These are phyloP conservation scores for Tympanuchus pallidicinctus DNA, from an alignment of 2,113 vertebrate genomes.

Conservation along the genomic window DNA sequence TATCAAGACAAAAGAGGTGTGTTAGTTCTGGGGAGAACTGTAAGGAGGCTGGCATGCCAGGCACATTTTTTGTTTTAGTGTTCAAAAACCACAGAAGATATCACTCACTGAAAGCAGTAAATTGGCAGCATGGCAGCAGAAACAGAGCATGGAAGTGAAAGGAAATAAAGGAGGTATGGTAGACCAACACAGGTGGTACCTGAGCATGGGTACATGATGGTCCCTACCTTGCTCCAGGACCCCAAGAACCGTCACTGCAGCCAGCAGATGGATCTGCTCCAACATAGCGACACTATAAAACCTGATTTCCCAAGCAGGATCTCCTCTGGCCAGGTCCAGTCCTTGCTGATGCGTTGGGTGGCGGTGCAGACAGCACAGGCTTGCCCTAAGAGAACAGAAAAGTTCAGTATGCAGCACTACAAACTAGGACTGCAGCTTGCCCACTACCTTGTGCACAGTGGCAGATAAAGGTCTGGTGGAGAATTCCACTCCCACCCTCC, in stretches of 20 bases:
- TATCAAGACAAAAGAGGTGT: neutral
- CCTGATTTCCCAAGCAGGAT: neutral
- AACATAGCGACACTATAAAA: conserved; percentile 62
- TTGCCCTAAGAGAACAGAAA: neutral
- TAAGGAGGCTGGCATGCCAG: neutral
- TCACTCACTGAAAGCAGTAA: neutral
- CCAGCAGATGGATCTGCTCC: conserved; percentile 76
- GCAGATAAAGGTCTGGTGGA: neutral
- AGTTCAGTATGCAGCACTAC: neutral
- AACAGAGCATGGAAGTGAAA: neutral
- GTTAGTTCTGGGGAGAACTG: neutral
- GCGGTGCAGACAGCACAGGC: neutral
- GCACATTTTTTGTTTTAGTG: neutral
- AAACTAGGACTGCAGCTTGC: neutral
- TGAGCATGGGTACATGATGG: accelerated
- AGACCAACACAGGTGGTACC: neutral
- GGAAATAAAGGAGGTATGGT: neutral
- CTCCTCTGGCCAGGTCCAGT: neutral
- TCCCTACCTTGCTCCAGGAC: conserved; percentile 86
- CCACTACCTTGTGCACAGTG: accelerated
- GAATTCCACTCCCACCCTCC: neutral
- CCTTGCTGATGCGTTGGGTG: neutral
- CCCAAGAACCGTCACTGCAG: conserved; percentile 79
- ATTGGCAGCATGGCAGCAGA: neutral
- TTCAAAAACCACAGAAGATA: neutral